Evolutionary conservation across 2,797 vertebrate species (phyloP).

Genomic region (Sarcoramphus papa): DNA sequence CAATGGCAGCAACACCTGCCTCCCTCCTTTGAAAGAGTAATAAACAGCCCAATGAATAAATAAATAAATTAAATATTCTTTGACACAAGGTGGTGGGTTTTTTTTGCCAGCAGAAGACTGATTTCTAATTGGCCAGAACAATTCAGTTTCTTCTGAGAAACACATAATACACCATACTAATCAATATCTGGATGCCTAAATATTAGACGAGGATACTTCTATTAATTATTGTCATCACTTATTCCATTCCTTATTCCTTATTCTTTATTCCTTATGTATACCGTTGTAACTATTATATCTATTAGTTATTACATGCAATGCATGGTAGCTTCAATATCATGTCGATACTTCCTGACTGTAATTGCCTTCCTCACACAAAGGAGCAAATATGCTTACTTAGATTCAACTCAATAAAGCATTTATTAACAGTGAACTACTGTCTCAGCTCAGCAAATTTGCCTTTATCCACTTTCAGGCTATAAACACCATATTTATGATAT

Average conservation of each 20-base stretch:
- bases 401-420: neutral
- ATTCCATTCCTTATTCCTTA: neutral
- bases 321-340: neutral
- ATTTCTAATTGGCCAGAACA: neutral
- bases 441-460: neutral
- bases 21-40: neutral
- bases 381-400: neutral
- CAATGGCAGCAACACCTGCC: fast-evolving
- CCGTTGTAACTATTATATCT: neutral
- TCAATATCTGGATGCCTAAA: neutral
- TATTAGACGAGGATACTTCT: neutral
- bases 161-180: neutral
- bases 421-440: neutral
- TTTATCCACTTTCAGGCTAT: neutral
- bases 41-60: neutral
- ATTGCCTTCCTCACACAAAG: neutral
- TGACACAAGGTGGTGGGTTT: neutral
- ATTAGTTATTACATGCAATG: neutral
- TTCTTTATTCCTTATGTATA: neutral
- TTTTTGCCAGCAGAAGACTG: neutral
- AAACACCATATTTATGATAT: neutral
- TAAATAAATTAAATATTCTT: neutral
- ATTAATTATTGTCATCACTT: neutral
- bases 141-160: neutral
- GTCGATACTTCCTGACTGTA: neutral